Evolutionary conservation across 2,113 vertebrate genomes (phyloP).

Genomic region (Hyaena hyaena): DNA sequence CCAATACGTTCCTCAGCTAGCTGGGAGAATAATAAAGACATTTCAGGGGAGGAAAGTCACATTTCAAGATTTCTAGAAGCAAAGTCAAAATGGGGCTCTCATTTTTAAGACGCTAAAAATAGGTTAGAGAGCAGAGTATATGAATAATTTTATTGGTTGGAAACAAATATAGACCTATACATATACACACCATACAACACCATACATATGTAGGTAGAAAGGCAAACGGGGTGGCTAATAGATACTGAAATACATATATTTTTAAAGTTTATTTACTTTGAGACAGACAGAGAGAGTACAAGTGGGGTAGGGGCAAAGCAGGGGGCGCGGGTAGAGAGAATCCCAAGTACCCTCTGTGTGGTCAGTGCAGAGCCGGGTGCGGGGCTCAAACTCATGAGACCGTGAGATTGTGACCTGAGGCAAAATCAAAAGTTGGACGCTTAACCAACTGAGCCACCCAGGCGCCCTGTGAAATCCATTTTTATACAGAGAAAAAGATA

Average conservation of each 20-base stretch:
- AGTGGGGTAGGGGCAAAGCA: no score
- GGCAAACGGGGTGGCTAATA: background rate
- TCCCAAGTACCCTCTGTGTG: no score
- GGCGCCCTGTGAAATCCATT: background rate
- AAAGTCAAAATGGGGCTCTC: background rate
- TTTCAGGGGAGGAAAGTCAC: background rate
- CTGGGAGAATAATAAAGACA: conserved; percentile 81
- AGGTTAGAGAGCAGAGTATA: background rate
- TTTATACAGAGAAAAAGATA: background rate
- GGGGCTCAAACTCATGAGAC: no score
- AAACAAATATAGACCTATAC: background rate
- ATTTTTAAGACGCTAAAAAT: background rate
- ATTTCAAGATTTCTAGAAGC: background rate
- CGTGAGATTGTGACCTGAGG: no score
- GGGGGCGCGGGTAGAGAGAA: no score
- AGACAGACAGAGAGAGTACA: no score
- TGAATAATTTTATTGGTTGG: background rate
- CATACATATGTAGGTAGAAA: background rate
- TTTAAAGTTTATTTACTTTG: no score
- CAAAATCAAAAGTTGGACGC: no score
- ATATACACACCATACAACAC: background rate
- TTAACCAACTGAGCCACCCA: no score
- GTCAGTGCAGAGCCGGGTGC: no score
- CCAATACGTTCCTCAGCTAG: conserved; percentile 97
- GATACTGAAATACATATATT: background rate